A percentile compares a stretch with the other conserved stretches of the same genome.
Conservation (phyloP, 53 echinoderm and acorn worm species). For the Temnopleurus reevesii region DNA sequence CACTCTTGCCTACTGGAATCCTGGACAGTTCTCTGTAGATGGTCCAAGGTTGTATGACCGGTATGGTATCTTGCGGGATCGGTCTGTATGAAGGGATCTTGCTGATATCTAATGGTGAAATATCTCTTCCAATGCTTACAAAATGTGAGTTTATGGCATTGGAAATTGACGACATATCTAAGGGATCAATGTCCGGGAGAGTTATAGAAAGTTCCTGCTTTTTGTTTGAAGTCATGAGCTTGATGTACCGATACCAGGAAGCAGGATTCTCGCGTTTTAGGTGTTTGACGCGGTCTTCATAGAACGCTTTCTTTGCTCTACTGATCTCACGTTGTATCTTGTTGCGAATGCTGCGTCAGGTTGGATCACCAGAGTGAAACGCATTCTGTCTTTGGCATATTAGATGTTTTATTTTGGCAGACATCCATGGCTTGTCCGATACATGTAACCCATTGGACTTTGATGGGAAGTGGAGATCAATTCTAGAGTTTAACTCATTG, state of each 20-base stretch:
- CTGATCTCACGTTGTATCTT: background rate
- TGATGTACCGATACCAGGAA: background rate
- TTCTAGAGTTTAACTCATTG: background rate
- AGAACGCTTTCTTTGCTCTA: background rate
- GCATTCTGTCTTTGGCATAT: background rate
- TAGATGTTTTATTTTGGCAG: background rate
- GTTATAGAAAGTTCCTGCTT: background rate
- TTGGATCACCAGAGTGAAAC: background rate
- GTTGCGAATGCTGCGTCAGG: background rate
- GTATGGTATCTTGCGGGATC: background rate
- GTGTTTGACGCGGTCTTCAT: background rate
- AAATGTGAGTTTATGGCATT: background rate
- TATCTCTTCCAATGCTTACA: background rate
- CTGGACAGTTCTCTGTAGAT: background rate
- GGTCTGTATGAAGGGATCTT: background rate
- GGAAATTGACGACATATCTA: background rate
- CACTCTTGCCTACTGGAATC: background rate
- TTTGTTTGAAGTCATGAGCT: background rate
- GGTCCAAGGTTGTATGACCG: background rate
- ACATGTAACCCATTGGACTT: background rate
- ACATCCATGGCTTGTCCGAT: conserved; percentile 46
- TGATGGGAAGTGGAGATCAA: background rate
- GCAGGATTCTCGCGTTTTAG: background rate
- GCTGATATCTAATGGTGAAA: background rate
- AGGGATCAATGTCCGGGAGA: background rate